These are phyloP conservation scores for Drosophila sulfurigaster DNA, from an alignment of 1,140 invertebrate species.

Conservation along the genomic window DNA sequence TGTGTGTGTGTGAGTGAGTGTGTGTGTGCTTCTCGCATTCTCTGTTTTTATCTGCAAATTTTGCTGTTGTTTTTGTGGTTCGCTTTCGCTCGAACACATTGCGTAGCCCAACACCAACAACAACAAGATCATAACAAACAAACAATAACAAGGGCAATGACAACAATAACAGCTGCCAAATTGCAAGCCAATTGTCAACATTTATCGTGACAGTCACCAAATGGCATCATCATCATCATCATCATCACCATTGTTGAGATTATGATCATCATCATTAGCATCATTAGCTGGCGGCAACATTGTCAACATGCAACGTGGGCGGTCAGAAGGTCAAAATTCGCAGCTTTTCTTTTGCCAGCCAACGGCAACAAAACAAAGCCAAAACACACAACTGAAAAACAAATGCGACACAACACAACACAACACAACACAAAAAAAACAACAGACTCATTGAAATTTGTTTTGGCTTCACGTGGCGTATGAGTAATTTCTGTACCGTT, in stretches of 20 bases:
- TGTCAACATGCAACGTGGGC: conserved; percentile 47
- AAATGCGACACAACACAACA: conserved; percentile 1
- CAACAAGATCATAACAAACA: conserved; percentile 9
- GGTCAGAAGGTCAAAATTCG: conserved; percentile 56
- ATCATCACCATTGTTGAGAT: not conserved
- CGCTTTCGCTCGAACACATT: conserved; percentile 52
- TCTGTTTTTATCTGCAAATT: conserved; percentile 69
- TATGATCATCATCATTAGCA: conserved; percentile 39
- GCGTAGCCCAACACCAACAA: conserved; percentile 18
- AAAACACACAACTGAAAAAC: conserved; percentile 2
- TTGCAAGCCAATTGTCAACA: conserved; percentile 53
- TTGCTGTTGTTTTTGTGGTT: conserved; percentile 46
- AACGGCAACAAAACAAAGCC: conserved; percentile 16
- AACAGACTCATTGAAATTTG: conserved; percentile 34
- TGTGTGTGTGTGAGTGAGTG: not conserved
- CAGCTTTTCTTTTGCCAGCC: conserved; percentile 26
- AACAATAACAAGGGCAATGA: conserved; percentile 38
- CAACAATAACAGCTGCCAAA: conserved; percentile 53
- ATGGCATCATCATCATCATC: conserved; percentile 37
- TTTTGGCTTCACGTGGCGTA: conserved; percentile 62
- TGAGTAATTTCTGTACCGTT: conserved; percentile 61
- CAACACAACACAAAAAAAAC: conserved; percentile 34
- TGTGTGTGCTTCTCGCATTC: conserved; percentile 30
- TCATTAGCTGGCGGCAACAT: conserved; percentile 38
- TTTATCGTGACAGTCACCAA: conserved; percentile 49